Base-by-base conservation (phyloP, 2,113 vertebrate species). In the Cyprinodon tularosa region DNA sequence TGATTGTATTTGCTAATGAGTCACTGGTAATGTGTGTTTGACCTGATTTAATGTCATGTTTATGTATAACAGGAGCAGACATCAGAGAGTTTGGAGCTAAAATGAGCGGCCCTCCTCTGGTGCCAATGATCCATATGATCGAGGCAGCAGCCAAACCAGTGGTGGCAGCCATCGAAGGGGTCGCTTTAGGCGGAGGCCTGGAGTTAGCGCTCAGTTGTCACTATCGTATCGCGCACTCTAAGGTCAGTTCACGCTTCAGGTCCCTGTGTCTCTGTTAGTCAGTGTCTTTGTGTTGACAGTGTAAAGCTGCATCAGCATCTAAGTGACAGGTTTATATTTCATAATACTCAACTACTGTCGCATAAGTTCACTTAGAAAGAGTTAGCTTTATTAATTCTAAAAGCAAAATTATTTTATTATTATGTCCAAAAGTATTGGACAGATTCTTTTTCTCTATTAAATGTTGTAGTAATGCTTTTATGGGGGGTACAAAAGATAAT, bases 121-220 rank as follows among this genome's bases (percentile, higher is more conserved):
- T 89, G 29, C 39, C 81, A 0, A 0, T 96, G 36, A 63, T 98
- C 66, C 93, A 96, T 5, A 80, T 90, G 17, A 92, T 99, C 1
- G 96, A 98, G 82, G 92, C 89, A 36, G 86, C 84, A 0, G 36
- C 91, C 83, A 99, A 98, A 86, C 96, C 96, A 0, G 86, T 97
- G 86, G 96, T 98, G 82, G 98, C 97, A 0, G 97, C 96, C 62
- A 96, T 98, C 60, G 95, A 98, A 75, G 96, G 95, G 0, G 0
- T 94, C 4, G 97, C 97, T 45, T 75, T 98, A 1, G 97, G 98
- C 29, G 97, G 98, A 42, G 97, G 96, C 8, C 91, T 98, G 8
- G 98, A 99, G 88, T 78, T 99, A 72, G 96, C 96, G 0, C 93
- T 99, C 47, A 95, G 94, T 82, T 99, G 97, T 91, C 98, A 98